These are phyloP conservation scores for Ctena decussata DNA, from an alignment of 2,888 invertebrate species.

Conservation along the genomic window DNA sequence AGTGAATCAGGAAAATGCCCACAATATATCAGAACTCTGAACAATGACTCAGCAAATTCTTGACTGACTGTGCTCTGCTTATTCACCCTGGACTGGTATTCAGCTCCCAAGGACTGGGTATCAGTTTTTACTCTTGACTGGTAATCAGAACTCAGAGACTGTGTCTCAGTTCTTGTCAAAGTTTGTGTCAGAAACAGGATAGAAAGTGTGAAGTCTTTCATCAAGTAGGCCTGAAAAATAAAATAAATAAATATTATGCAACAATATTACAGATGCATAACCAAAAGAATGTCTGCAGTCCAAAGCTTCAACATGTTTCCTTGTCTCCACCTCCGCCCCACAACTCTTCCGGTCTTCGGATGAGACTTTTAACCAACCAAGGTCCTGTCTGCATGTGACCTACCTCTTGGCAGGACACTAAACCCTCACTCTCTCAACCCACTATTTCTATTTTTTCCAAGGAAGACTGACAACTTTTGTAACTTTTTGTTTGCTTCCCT, in stretches of 20 bases:
- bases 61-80: slow-evolving; percentile 41
- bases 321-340: too few relatives aligned
- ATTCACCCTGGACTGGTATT: slow-evolving; percentile 25
- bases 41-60: slow-evolving; percentile 64
- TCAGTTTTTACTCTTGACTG: background rate
- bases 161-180: slow-evolving; percentile 16
- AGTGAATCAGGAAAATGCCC: slow-evolving; percentile 79
- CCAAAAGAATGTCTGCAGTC: too few relatives aligned
- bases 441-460: too few relatives aligned
- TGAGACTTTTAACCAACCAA: too few relatives aligned
- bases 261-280: background rate
- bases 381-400: too few relatives aligned
- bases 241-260: background rate
- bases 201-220: slow-evolving; percentile 85
- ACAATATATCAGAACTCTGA: slow-evolving; percentile 71
- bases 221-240: slow-evolving; percentile 78
- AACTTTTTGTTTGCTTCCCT: too few relatives aligned
- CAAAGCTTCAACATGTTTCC: too few relatives aligned
- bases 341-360: too few relatives aligned
- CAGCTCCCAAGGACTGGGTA: too few relatives aligned
- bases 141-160: background rate
- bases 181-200: slow-evolving; percentile 82
- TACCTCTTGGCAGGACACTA: too few relatives aligned
- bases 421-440: too few relatives aligned
- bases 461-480: too few relatives aligned